Percentiles rank a stretch among this genome's conserved stretches.
phyloP scores from a whole-genome alignment of 2,113 vertebrate genomes.

The Mystacornis crossleyi region DNA sequence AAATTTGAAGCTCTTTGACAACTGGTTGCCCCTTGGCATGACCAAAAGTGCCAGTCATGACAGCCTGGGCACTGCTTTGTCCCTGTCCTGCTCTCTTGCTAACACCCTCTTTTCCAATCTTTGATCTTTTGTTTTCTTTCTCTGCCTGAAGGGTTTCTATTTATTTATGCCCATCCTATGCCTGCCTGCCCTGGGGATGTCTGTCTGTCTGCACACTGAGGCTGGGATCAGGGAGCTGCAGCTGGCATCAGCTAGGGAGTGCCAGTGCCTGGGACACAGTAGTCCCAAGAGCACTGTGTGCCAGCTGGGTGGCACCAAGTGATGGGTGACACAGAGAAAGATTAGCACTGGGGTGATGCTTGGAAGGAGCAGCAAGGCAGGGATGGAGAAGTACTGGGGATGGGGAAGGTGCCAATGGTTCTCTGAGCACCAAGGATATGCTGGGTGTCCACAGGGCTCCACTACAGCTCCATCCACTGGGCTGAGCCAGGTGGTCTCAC shows the following conservation, averaged over 20 bases:
- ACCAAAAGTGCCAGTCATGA: neutral
- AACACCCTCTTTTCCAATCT: neutral
- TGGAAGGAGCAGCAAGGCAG: rapidly evolving
- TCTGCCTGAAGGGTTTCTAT: neutral
- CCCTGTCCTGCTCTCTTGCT: neutral
- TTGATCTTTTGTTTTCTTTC: neutral
- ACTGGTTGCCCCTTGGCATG: neutral
- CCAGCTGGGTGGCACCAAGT: neutral
- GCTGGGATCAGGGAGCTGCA: neutral
- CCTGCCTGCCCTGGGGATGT: neutral
- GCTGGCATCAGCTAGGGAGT: neutral
- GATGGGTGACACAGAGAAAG: neutral
- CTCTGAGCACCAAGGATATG: rapidly evolving
- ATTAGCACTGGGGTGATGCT: neutral
- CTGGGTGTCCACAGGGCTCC: rapidly evolving
- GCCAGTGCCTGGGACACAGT: neutral
- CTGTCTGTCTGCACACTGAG: neutral
- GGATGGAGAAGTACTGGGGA: neutral
- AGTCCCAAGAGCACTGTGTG: neutral
- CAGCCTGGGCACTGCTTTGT: neutral
- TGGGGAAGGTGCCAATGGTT: neutral
- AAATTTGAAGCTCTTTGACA: neutral
- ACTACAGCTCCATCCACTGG: neutral
- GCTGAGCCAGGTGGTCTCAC: neutral
- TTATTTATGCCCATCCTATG: neutral